Base-by-base conservation (phyloP, 1,140 invertebrate species). In the Hyles euphorbiae region DNA sequence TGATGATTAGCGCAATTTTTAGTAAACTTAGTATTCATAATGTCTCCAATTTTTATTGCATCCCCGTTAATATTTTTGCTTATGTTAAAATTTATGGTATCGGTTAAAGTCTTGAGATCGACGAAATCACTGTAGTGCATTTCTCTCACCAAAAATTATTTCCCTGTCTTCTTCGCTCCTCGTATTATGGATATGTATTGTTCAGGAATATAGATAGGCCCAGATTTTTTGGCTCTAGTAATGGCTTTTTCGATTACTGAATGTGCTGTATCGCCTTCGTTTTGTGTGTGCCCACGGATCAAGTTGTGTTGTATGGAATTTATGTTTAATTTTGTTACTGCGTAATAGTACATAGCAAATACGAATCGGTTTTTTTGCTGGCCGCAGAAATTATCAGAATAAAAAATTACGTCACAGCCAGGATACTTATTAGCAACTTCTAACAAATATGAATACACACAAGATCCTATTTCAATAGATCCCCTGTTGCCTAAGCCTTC, bases 381-480 rank as follows among this genome's bases (percentile, higher is more conserved):
- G 2, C 76, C 81, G 36, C 72, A 67, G 36, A 81, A 86, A 60
- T 81, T 88, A 60, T 85, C 81, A 9, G 73, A 73, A 67, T 70
- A 81, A 67, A 76, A 70, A 47, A 69, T 68, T 43, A 80, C 40
- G 48, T 81, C 65, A 34, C 54, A 61, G 53, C 51, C 52, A 58
- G 72, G 65, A 56, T 67, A 11, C 9, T 61, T 51, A 47, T 65
- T 33, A 45, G 57, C 56, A 46, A 70, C 6, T 43, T 74, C 47
- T 58, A 57, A 8, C 52, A 88, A 65, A 68, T 68, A 83, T 55
- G 63, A 64, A 6, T 68, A 72, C 34, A 88, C 50, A 56, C 80
- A 87, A 22, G 72, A 76, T 46, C 76, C 80, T 61, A 90, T 90
- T 75, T 87, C 78, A 34, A 76, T 83, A 5, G 81, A 67, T 44